Conservation (phyloP, 2,113 vertebrate genomes). For the Dolichotis patagonum region DNA sequence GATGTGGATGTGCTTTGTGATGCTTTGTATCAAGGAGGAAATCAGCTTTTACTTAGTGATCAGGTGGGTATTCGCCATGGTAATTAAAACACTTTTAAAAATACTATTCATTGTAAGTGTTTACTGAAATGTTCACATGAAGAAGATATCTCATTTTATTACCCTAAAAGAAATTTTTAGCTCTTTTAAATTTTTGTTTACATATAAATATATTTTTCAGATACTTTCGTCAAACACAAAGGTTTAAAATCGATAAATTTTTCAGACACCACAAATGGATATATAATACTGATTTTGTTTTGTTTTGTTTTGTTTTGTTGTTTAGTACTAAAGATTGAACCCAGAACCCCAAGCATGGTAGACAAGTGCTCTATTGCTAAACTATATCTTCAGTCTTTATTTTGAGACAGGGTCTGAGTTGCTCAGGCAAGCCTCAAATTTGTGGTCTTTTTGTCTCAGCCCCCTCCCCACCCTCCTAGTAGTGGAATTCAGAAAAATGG, state of each 20-base stretch:
- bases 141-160: neutral
- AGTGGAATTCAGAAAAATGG: neutral
- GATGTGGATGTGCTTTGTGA: slow-evolving; percentile 87
- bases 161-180: neutral
- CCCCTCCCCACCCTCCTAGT: neutral
- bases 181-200: slow-evolving; percentile 9
- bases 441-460: neutral
- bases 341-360: neutral
- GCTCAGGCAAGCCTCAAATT: neutral
- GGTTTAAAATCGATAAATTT: slow-evolving; percentile 1
- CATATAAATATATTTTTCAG: neutral
- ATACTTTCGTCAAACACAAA: slow-evolving; percentile 3
- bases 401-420: neutral
- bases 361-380: neutral
- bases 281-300: neutral
- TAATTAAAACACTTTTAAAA: slow-evolving; percentile 45
- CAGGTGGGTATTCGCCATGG: slow-evolving; percentile 86
- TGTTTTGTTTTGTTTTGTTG: neutral
- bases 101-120: neutral
- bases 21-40: slow-evolving; percentile 88
- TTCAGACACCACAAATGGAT: slow-evolving; percentile 2
- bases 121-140: slow-evolving; percentile 25
- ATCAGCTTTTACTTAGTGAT: slow-evolving; percentile 89
- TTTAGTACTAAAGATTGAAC: neutral
- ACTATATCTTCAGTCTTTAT: neutral